A percentile compares a stretch with the other conserved stretches of the same genome.
Evolutionary conservation across 2,797 vertebrate genomes (phyloP).

Genomic region (Intellagama lesueurii): DNA sequence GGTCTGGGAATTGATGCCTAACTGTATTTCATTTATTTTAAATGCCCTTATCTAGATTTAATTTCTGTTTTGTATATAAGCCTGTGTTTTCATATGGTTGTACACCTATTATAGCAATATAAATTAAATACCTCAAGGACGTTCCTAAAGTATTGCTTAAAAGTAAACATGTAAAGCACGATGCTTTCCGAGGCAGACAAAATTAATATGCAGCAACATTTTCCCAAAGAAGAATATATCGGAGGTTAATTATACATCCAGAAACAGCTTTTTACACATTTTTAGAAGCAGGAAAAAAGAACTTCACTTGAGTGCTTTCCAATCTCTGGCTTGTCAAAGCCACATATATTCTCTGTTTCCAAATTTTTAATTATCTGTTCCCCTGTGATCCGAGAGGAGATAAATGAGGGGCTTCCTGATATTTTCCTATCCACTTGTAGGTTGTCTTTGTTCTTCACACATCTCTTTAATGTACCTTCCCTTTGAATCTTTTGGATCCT

Average conservation of each 20-base stretch:
- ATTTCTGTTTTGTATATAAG: slow-evolving; percentile 67
- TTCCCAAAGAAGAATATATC: slow-evolving; percentile 60
- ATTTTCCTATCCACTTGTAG: background rate
- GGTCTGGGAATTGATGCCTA: slow-evolving; percentile 67
- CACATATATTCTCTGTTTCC: background rate
- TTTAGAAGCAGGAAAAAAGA: slow-evolving; percentile 38
- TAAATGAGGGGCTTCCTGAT: slow-evolving; percentile 6
- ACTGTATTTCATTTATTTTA: slow-evolving; percentile 67
- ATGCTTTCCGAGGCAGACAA: slow-evolving; percentile 37
- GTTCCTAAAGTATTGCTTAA: slow-evolving; percentile 55
- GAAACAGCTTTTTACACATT: slow-evolving; percentile 50
- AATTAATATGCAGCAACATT: slow-evolving; percentile 60
- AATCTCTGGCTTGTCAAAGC: slow-evolving; percentile 16
- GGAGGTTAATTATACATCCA: slow-evolving; percentile 68
- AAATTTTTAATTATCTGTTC: background rate
- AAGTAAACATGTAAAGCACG: slow-evolving; percentile 48
- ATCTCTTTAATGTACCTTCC: background rate
- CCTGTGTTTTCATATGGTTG: slow-evolving; percentile 55
- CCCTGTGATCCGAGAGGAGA: background rate
- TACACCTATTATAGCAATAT: slow-evolving; percentile 65
- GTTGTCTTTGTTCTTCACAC: background rate
- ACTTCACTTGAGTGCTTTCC: slow-evolving; percentile 37
- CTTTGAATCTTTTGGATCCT: background rate
- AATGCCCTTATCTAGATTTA: slow-evolving; percentile 64
- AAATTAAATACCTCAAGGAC: slow-evolving; percentile 69